Evolutionary conservation across 2,113 vertebrate species (phyloP).

Genomic region (Scomber japonicus): DNA sequence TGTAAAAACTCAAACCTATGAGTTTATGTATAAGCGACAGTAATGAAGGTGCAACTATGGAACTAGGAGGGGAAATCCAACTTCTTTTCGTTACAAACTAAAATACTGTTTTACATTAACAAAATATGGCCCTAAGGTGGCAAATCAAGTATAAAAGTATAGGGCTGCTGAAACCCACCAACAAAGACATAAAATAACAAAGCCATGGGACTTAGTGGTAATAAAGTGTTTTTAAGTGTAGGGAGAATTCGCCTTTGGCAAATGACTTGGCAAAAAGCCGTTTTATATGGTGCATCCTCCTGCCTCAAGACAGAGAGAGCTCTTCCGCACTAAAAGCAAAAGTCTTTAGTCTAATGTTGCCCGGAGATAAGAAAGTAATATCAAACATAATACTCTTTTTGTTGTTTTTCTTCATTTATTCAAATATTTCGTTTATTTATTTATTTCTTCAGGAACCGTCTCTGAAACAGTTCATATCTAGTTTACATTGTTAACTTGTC

Average conservation of each 20-base stretch:
- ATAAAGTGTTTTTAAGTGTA: slow-evolving; percentile 58
- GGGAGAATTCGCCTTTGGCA: slow-evolving; percentile 59
- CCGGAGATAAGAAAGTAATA: not conserved
- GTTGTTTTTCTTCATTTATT: too few species aligned
- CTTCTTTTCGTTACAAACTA: not conserved
- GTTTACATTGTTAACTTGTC: not conserved
- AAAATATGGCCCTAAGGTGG: slow-evolving; percentile 6
- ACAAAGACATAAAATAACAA: slow-evolving; percentile 59
- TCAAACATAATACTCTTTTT: not conserved
- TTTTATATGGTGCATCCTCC: slow-evolving; percentile 49
- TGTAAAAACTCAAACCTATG: not conserved
- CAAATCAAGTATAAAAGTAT: slow-evolving; percentile 48
- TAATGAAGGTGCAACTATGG: not conserved
- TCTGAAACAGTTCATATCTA: not conserved
- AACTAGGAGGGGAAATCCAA: too few species aligned
- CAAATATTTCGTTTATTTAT: not conserved
- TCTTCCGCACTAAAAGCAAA: slow-evolving; percentile 41
- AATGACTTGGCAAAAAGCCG: slow-evolving; percentile 37
- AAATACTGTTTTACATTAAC: not conserved
- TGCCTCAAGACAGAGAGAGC: slow-evolving; percentile 20
- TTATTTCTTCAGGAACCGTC: not conserved
- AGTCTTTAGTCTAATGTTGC: slow-evolving; percentile 3
- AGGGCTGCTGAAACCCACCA: slow-evolving; percentile 15
- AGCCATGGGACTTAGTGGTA: slow-evolving; percentile 31
- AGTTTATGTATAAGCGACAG: too few species aligned